A percentile compares a stretch with the other conserved stretches of the same genome.
phyloP scores from a whole-genome alignment of 2,888 invertebrate genomes.

The Andrena praecox region DNA sequence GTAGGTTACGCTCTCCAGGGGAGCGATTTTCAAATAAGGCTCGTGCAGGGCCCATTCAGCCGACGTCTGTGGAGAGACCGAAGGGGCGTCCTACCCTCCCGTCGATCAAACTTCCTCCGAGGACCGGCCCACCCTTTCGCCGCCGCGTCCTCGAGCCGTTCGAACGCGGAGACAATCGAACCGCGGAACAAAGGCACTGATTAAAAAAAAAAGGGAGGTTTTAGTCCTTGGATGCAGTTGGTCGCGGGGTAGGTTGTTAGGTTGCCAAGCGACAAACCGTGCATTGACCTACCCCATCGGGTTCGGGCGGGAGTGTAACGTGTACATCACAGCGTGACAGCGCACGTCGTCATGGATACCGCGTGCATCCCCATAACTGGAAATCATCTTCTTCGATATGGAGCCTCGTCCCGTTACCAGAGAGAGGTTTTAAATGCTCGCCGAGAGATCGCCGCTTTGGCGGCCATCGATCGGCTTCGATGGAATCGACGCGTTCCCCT shows the following conservation, averaged over 20 bases:
- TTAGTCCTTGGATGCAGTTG: slow-evolving; percentile 71
- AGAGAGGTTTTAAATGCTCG: slow-evolving; percentile 32
- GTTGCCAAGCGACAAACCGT: slow-evolving; percentile 80
- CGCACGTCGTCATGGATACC: slow-evolving; percentile 73
- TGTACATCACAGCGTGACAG: slow-evolving; percentile 57
- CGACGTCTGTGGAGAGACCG: neutral
- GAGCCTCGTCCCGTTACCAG: neutral
- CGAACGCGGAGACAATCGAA: slow-evolving; percentile 72
- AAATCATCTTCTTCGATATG: slow-evolving; percentile 67
- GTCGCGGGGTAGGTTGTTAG: slow-evolving; percentile 76
- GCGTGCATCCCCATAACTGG: slow-evolving; percentile 65
- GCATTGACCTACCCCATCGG: slow-evolving; percentile 77
- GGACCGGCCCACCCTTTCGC: slow-evolving; percentile 18
- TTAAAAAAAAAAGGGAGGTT: slow-evolving; percentile 69
- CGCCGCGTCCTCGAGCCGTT: slow-evolving; percentile 52
- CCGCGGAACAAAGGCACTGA: slow-evolving; percentile 71
- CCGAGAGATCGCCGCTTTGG: neutral
- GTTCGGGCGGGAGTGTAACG: slow-evolving; percentile 59
- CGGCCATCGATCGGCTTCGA: neutral
- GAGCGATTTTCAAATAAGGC: slow-evolving; percentile 29
- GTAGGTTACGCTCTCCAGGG: slow-evolving; percentile 43
- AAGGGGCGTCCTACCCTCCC: slow-evolving; percentile 42
- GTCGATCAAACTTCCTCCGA: slow-evolving; percentile 54
- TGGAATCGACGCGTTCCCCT: neutral
- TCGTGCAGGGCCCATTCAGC: slow-evolving; percentile 8